phyloP scores from a whole-genome alignment of 2,113 vertebrate species.

The Rhegmatorhina hoffmannsi region DNA sequence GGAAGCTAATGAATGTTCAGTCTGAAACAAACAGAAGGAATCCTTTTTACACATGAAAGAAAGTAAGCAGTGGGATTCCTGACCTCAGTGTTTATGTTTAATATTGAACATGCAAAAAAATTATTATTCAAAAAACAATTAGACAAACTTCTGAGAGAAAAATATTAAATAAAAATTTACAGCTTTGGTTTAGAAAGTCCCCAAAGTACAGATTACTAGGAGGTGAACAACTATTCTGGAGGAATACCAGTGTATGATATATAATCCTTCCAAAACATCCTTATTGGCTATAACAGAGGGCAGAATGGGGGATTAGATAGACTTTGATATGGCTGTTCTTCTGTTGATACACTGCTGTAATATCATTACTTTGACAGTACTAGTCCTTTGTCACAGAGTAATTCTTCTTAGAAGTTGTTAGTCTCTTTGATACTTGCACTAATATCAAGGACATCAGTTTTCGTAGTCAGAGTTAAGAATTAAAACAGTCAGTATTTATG shows the following conservation, averaged over 20 bases:
- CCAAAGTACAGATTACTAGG: neutral
- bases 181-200: neutral
- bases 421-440: slow-evolving; percentile 20
- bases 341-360: slow-evolving; percentile 57
- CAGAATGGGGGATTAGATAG: neutral
- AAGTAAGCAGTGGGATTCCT: neutral
- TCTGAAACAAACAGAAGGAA: neutral
- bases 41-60: neutral
- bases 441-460: slow-evolving; percentile 55
- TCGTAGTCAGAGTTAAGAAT: slow-evolving; percentile 32
- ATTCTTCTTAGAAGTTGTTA: slow-evolving; percentile 43
- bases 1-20: neutral
- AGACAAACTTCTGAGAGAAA: neutral
- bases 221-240: neutral
- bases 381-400: neutral
- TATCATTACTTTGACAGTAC: slow-evolving; percentile 49
- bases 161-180: neutral
- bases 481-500: slow-evolving; percentile 29
- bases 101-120: neutral
- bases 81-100: neutral
- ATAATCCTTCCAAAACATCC: neutral
- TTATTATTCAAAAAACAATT: neutral
- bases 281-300: slow-evolving; percentile 25
- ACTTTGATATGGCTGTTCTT: slow-evolving; percentile 16
- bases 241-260: neutral